Evolutionary conservation across 2,113 vertebrate genomes (phyloP), one percentile per base, ranked within the genome.

Genomic region (Alethe diademata): DNA sequence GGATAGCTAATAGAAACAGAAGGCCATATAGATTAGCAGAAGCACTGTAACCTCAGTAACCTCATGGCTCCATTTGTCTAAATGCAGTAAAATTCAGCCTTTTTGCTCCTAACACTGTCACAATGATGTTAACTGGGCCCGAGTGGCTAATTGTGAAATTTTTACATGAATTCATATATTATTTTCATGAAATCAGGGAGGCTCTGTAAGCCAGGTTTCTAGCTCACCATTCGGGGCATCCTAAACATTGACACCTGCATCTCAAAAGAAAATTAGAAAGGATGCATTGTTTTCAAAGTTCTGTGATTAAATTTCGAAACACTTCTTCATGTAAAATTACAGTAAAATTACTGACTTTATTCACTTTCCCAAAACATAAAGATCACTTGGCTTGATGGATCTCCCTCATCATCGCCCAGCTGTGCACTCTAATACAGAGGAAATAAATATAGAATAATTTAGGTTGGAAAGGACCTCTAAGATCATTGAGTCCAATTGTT

Each of bases 321-420:
- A 24, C 8, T 38, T 61, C 12, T 75, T 81, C 17, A 54, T 7
- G 14, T 64, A 24, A 48, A 48, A 48, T 48, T 24, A 71, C 19
- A 82, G n/a, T 33, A 78, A 42, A 70, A 58, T 54, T 42, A 42
- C 8, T 45, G 33, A 64, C 15, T 86, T 71, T 7, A 43, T 85
- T 71, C 20, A 29, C 42, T 60, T 82, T 42, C 7, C 14, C 14
- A 64, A 72, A 69, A 83, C 22, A 61, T 16, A 42, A 64, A 75
- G 18, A 56, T 56, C 20, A 47, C 20, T 36, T 54, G 10, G 33
- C 35, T 88, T 75, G 57, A 29, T 92, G 51, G 28, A 61, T 78
- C 10, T 75, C 19, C 23, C 23, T 60, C 10, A 2, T 38, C 58
- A 69, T 28, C 0, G 0, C 20, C 16, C 25, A 50, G 5, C 33